Base-by-base conservation (phyloP, 2,888 invertebrate genomes). In the Arctia plantaginis region DNA sequence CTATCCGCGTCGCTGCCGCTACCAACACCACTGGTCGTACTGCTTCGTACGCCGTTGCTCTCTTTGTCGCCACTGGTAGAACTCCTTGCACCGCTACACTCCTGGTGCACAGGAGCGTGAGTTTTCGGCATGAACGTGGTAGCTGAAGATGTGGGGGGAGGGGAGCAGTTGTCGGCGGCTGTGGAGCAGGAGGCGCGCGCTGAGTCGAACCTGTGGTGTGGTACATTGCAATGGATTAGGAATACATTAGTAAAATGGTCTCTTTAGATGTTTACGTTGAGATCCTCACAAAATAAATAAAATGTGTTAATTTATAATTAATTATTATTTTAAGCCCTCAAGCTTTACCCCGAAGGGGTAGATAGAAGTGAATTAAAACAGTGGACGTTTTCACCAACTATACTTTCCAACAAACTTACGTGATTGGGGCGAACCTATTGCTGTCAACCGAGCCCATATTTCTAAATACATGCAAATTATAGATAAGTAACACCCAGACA, bases 171-270 rank as follows among this genome's bases (percentile, higher is more conserved):
- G 72, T 87, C 84, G 8, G 81, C 82, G 15, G 86, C 85, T n/a
- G 83, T 83, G 12, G 87, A 89, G 74, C 88, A 87, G 3, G 90
- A 88, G 2, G 89, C 87, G 41, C 83, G 85, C 23, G 82, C 62
- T 30, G 62, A 82, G 70, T 86, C 88, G 59, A 78, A 80, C 79
- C 86, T 84, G 77, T 3, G 66, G 71, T 3, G 20, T 67, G 35
- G 13, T 66, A 3, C 7, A 30, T 2, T 41, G 41, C 8, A 10
- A 30, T 27, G 27, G 27, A 23, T n/a, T 3, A 10, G 12, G 3
- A 3, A 12, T n/a, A n/a, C 41, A 12, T 41, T 41, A 41, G 12
- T 12, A 1, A 55, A 55, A n/a, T n/a, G 55, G 3, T 55, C n/a
- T 55, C 0, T 51, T 51, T 51, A 6, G 8, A 51, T 23, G 23